phyloP scores from a whole-genome alignment of 2,797 vertebrate species.

The Xyrichtys novacula region DNA sequence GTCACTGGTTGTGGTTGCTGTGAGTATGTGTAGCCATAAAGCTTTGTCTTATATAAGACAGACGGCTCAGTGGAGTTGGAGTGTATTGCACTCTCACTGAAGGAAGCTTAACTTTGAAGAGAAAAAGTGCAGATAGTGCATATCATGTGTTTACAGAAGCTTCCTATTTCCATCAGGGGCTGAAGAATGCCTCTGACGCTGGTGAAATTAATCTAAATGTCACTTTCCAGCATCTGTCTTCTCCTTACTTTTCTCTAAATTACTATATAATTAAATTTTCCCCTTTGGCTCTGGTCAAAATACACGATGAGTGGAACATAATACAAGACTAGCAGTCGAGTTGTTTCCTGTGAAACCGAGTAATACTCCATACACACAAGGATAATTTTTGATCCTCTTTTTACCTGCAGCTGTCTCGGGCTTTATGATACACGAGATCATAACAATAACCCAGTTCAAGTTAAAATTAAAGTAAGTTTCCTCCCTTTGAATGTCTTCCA shows the following conservation, averaged over 20 bases:
- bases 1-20: conserved; percentile 36
- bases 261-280: conserved; percentile 69
- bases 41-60: conserved; percentile 37
- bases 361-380: conserved; percentile 19
- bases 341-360: conserved; percentile 61
- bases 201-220: conserved; percentile 68
- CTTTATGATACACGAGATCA: conserved; percentile 28
- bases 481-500: conserved; percentile 10
- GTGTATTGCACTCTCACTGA: conserved; percentile 9
- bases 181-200: conserved; percentile 49
- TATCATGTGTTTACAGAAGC: conserved; percentile 69
- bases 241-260: conserved; percentile 59
- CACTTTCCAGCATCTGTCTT: conserved; percentile 51
- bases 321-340: conserved; percentile 60
- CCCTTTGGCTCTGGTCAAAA: conserved; percentile 51
- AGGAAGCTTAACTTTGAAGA: conserved; percentile 48
- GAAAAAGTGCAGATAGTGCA: conserved; percentile 47
- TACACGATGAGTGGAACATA: conserved; percentile 50
- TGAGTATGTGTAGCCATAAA: conserved; percentile 30
- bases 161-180: conserved; percentile 65
- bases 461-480: conserved; percentile 19
- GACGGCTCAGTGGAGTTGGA: conserved; percentile 14
- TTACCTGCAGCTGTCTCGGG: conserved; percentile 29
- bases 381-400: conserved; percentile 56
- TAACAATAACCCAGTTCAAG: conserved; percentile 6